phyloP scores from a whole-genome alignment of 2,113 vertebrate species.

The Myocastor coypus region DNA sequence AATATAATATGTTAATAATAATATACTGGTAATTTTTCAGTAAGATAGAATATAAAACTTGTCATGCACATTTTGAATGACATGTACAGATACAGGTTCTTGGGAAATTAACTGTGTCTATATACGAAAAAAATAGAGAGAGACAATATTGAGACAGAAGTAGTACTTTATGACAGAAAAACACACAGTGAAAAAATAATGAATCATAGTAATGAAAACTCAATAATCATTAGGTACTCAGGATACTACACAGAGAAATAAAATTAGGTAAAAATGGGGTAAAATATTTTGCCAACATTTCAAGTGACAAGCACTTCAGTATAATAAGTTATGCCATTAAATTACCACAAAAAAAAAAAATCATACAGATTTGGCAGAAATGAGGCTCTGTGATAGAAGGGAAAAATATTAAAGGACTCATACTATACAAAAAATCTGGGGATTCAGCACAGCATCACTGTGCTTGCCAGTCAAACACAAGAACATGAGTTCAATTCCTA shows the following conservation, averaged over 20 bases:
- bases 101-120: not conserved
- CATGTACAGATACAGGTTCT: not conserved
- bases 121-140: not conserved
- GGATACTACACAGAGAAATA: not conserved
- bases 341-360: not conserved
- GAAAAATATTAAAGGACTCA: not conserved
- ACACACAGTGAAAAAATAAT: slow-evolving; percentile 18
- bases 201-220: not conserved
- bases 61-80: not conserved
- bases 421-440: not conserved
- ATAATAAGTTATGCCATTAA: not conserved
- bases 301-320: not conserved
- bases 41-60: not conserved
- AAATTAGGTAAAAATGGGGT: not conserved
- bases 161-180: not conserved
- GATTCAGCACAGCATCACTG: too few species aligned
- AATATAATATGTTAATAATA: not conserved
- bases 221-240: not conserved
- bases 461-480: too few species aligned
- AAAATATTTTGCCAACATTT: not conserved
- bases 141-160: not conserved
- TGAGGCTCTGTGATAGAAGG: not conserved
- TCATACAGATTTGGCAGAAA: not conserved
- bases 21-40: not conserved
- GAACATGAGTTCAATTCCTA: too few species aligned